A percentile compares a stretch with the other conserved stretches of the same genome.
Evolutionary conservation across 2,888 invertebrate species (phyloP).

Genomic region (Stenurella melanura): DNA sequence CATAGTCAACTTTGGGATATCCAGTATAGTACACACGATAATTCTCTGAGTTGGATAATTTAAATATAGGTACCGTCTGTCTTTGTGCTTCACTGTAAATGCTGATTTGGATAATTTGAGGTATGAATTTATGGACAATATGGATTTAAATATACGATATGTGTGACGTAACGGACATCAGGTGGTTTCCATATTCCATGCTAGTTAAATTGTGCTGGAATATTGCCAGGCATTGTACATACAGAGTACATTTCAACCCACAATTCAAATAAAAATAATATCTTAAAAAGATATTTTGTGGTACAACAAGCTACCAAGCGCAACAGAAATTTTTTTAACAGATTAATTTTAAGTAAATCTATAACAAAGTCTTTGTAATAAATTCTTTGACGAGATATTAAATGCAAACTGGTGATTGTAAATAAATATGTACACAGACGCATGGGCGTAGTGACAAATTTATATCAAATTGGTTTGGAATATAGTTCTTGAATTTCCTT

Average conservation of each 20-base stretch:
- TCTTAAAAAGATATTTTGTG: not conserved
- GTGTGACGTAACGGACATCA: not conserved
- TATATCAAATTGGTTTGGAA: not conserved
- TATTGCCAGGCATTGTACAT: not conserved
- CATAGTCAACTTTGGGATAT: no score
- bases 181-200: not conserved
- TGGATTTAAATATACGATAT: not conserved
- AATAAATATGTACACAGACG: not conserved
- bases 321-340: not conserved
- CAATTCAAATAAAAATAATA: not conserved
- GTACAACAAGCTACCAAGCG: not conserved
- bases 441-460: not conserved
- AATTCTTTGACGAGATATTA: slow-evolving; percentile 6
- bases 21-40: no score
- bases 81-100: no score
- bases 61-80: no score
- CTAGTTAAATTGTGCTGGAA: not conserved
- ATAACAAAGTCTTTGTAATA: slow-evolving; percentile 8
- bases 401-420: not conserved
- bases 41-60: no score
- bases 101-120: no score
- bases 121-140: not conserved
- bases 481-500: no score
- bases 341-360: slow-evolving; percentile 6
- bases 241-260: not conserved